Evolutionary conservation across 1,140 invertebrate genomes (phyloP).

Genomic region (Tetragnatha versicolor): DNA sequence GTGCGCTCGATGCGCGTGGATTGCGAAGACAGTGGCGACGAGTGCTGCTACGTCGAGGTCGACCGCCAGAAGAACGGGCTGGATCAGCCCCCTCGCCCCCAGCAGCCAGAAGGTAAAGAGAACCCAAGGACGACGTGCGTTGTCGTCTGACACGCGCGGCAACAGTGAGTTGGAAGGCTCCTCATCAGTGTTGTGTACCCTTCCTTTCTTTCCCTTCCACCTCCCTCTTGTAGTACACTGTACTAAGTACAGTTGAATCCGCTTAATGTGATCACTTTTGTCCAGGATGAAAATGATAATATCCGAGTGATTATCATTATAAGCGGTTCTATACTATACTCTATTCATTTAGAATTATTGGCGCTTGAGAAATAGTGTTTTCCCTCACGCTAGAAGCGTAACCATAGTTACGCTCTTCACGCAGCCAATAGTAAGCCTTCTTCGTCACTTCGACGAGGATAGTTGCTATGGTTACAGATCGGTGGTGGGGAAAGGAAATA

Average conservation of each 20-base stretch:
- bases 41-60: constrained; percentile 39
- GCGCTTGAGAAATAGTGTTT: no score
- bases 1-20: constrained; percentile 14
- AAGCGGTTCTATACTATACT: not conserved
- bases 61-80: not conserved
- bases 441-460: no score
- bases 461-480: no score
- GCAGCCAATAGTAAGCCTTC: no score
- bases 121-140: constrained; percentile 5
- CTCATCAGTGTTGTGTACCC: not conserved
- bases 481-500: no score
- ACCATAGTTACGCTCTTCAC: no score
- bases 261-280: no score
- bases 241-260: not conserved
- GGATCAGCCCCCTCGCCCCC: not conserved
- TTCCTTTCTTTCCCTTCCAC: not conserved
- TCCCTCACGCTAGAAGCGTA: no score
- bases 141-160: constrained; percentile 11
- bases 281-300: no score
- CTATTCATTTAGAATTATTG: no score
- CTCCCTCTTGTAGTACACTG: not conserved
- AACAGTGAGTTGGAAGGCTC: not conserved
- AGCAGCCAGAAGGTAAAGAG: constrained; percentile 43
- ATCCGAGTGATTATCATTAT: not conserved
- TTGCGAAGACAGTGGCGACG: not conserved